Evolutionary conservation across 2,113 vertebrate species (phyloP).

Genomic region (Uria aalge): DNA sequence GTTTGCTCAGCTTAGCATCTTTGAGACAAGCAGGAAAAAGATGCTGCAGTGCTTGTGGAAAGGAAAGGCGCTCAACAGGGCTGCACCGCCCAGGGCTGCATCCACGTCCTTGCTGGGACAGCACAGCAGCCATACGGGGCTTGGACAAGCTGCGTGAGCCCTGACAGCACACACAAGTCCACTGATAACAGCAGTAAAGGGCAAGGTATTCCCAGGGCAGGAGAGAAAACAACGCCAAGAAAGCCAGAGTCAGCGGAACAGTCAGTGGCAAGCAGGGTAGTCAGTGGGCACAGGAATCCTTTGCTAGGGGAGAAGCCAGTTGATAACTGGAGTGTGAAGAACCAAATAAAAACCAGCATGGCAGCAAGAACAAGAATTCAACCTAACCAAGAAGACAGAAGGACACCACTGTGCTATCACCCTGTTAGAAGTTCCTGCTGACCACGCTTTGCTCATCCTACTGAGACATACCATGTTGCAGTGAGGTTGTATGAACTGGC

Average conservation of each 20-base stretch:
- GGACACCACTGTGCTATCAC: neutral
- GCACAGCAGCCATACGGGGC: neutral
- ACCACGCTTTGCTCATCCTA: neutral
- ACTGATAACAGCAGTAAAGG: neutral
- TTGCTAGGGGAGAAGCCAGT: neutral
- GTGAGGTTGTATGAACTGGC: constrained; percentile 1
- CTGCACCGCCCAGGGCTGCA: neutral
- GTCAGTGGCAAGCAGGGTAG: neutral
- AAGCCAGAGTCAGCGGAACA: neutral
- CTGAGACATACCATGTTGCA: constrained; percentile 70
- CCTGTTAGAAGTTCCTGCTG: neutral
- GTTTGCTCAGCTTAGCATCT: neutral
- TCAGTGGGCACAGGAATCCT: neutral
- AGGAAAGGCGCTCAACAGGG: neutral
- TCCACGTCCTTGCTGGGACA: neutral
- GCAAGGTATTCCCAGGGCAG: neutral
- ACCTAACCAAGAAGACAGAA: neutral
- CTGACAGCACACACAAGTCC: neutral
- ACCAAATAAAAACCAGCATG: neutral
- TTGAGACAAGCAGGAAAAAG: neutral
- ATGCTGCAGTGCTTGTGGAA: neutral
- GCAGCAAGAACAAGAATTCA: neutral
- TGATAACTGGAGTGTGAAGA: neutral
- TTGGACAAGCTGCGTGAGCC: neutral
- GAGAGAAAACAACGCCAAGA: neutral